Conservation (phyloP, 2,888 invertebrate genomes). For the Nemotelus pantherinus region DNA sequence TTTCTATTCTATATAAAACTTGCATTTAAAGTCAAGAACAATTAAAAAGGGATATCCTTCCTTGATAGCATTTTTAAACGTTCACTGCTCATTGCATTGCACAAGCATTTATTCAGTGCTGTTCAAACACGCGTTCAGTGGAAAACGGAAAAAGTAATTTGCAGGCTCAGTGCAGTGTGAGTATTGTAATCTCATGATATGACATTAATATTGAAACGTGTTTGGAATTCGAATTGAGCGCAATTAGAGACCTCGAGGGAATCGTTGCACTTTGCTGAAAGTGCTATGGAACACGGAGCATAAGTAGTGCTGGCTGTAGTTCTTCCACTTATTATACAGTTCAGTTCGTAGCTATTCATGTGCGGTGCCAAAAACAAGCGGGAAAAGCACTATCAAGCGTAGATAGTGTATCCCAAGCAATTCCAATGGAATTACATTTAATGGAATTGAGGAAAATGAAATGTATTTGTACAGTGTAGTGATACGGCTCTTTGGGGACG, state of each 20-base stretch:
- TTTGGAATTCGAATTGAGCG: slow-evolving; percentile 30
- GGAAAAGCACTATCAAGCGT: slow-evolving; percentile 33
- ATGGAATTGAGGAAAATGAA: slow-evolving; percentile 37
- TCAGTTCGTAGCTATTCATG: background rate
- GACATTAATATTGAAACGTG: slow-evolving; percentile 44
- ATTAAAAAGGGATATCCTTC: too few relatives aligned
- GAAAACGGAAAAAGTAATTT: slow-evolving; percentile 38
- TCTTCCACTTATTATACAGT: too few relatives aligned
- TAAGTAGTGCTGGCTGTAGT: too few relatives aligned
- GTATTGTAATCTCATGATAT: slow-evolving; percentile 37
- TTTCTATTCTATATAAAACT: too few relatives aligned
- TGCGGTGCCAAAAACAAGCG: slow-evolving; percentile 18
- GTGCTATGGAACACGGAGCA: too few relatives aligned
- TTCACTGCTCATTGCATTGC: too few relatives aligned
- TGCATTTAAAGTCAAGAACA: too few relatives aligned
- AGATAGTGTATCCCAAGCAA: slow-evolving; percentile 36
- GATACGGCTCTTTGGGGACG: slow-evolving; percentile 14
- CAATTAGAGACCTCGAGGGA: slow-evolving; percentile 19
- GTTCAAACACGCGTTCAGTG: background rate
- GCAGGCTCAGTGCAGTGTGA: slow-evolving; percentile 17
- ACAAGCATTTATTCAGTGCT: too few relatives aligned
- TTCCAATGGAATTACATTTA: slow-evolving; percentile 38
- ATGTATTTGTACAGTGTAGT: slow-evolving; percentile 5
- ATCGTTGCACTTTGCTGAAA: background rate
- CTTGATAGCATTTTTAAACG: too few relatives aligned